Evolutionary conservation across 1,140 invertebrate species (phyloP).

Genomic region (Nautilus pompilius): DNA sequence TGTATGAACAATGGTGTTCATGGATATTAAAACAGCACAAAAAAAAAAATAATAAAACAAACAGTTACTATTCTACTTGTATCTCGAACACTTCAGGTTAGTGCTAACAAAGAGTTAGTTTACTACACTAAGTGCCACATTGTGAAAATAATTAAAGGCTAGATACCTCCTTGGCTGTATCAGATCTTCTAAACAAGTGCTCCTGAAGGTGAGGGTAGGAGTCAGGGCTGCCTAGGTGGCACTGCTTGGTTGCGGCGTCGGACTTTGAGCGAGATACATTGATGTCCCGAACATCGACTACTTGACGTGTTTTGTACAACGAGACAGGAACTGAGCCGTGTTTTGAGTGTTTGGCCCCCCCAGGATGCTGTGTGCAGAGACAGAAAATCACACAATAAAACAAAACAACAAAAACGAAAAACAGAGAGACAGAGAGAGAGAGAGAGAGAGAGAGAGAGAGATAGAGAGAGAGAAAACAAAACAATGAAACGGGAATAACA

Average conservation of each 20-base stretch:
- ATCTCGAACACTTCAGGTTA: too few species aligned
- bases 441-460: not conserved
- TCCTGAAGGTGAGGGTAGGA: not conserved
- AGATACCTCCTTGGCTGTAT: slow-evolving; percentile 1
- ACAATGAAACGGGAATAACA: too few species aligned
- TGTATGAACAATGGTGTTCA: too few species aligned
- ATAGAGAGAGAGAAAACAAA: too few species aligned
- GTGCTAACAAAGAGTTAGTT: too few species aligned
- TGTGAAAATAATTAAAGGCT: too few species aligned
- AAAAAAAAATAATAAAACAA: too few species aligned
- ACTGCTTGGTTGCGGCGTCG: slow-evolving; percentile 11
- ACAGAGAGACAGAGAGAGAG: not conserved
- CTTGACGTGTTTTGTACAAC: slow-evolving; percentile 7
- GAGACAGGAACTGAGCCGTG: slow-evolving; percentile 19
- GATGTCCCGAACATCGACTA: slow-evolving; percentile 1
- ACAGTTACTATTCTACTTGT: too few species aligned
- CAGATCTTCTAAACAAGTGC: not conserved
- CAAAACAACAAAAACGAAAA: not conserved
- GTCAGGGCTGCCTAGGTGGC: not conserved
- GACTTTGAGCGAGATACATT: slow-evolving; percentile 25
- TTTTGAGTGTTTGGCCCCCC: slow-evolving; percentile 19
- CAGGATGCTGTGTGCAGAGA: slow-evolving; percentile 11
- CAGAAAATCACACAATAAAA: not conserved
- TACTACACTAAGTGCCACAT: too few species aligned
- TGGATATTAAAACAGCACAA: too few species aligned